phyloP scores from a whole-genome alignment of 2,888 invertebrate species.

The Hyposoter didymator region DNA sequence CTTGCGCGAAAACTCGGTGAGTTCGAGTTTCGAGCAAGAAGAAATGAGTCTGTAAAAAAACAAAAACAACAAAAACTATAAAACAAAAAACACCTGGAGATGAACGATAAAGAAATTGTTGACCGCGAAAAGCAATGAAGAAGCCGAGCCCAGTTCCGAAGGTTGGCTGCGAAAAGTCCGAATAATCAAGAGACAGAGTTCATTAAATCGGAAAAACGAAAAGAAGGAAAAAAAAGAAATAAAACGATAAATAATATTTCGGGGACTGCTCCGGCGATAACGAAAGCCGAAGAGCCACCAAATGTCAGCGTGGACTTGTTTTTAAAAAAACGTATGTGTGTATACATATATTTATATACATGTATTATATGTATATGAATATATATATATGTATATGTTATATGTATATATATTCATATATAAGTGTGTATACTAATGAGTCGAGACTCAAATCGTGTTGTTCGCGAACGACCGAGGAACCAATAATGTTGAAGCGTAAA shows the following conservation, averaged over 20 bases:
- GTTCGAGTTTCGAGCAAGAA: slow-evolving; percentile 10
- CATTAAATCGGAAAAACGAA: slow-evolving; percentile 21
- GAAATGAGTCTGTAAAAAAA: neutral
- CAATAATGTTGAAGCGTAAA: slow-evolving; percentile 46
- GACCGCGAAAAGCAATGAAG: neutral
- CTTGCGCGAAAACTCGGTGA: slow-evolving; percentile 34
- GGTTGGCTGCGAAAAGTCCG: neutral
- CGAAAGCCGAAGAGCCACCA: slow-evolving; percentile 49
- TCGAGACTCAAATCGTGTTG: slow-evolving; percentile 59
- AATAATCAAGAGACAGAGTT: slow-evolving; percentile 46
- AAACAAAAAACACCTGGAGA: neutral
- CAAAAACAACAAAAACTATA: neutral
- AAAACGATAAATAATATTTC: slow-evolving; percentile 12
- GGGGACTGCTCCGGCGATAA: slow-evolving; percentile 32
- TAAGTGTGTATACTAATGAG: slow-evolving; percentile 37
- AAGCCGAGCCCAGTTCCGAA: neutral
- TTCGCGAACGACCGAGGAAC: slow-evolving; percentile 62
- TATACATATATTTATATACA: slow-evolving; percentile 7
- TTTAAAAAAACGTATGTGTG: slow-evolving; percentile 7
- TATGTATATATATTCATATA: slow-evolving; percentile 29
- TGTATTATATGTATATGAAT: slow-evolving; percentile 25
- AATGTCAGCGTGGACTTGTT: slow-evolving; percentile 52
- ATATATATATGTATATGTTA: slow-evolving; percentile 28
- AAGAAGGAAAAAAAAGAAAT: slow-evolving; percentile 10
- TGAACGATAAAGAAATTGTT: too few species aligned